These are phyloP conservation scores for Parthenolecanium corni DNA, from an alignment of 2,888 invertebrate species.

Conservation along the genomic window DNA sequence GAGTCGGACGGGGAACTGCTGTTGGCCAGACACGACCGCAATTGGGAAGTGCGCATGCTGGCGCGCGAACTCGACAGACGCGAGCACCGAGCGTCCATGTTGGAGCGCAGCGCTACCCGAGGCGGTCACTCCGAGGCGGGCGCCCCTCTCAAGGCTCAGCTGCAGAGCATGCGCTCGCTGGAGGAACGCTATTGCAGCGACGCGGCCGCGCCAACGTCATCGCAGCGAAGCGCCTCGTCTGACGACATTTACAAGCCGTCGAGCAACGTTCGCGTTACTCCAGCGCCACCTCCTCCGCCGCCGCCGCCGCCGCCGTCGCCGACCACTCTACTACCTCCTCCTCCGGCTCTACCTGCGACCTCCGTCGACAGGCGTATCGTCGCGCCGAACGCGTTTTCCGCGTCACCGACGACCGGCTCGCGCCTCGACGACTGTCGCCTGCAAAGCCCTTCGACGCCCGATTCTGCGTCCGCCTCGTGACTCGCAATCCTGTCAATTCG, in stretches of 20 bases:
- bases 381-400: no score
- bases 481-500: no score
- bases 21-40: constrained; percentile 39
- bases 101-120: neutral
- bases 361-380: no score
- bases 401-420: no score
- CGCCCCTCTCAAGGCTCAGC: neutral
- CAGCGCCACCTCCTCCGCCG: no score
- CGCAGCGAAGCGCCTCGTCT: constrained; percentile 18
- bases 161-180: constrained; percentile 15
- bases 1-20: constrained; percentile 28
- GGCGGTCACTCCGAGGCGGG: neutral
- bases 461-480: no score
- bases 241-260: constrained; percentile 5
- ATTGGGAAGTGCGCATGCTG: constrained; percentile 70
- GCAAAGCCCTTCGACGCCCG: no score
- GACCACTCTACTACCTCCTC: no score
- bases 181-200: constrained; percentile 12
- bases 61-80: constrained; percentile 50
- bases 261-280: neutral
- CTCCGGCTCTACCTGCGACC: no score
- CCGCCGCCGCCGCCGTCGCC: no score
- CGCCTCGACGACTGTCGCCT: no score
- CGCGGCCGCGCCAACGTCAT: neutral
- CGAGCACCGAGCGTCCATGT: constrained; percentile 24